Evolutionary conservation across 2,888 invertebrate genomes (phyloP).

Genomic region (Monochamus alternatus): DNA sequence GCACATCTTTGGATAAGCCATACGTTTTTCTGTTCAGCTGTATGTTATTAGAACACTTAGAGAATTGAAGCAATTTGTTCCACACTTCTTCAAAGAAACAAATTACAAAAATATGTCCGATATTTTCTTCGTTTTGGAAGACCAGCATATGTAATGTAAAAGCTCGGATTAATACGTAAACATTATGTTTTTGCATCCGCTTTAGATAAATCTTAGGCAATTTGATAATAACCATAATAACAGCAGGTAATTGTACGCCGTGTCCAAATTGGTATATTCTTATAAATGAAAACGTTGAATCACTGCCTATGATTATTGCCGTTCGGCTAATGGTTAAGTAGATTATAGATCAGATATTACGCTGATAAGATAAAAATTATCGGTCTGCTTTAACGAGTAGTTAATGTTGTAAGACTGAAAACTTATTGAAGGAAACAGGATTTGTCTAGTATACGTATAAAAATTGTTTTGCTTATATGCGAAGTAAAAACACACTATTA

Average conservation of each 20-base stretch:
- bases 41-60: no score
- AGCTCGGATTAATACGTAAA: not conserved
- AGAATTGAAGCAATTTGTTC: no score
- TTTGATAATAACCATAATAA: conserved; percentile 12
- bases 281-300: conserved; percentile 51
- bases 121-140: no score
- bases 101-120: no score
- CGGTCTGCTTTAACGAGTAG: conserved; percentile 19
- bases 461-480: no score
- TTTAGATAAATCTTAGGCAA: conserved; percentile 5
- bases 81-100: no score
- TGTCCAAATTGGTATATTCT: conserved; percentile 15
- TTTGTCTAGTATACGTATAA: not conserved
- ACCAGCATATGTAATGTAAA: not conserved
- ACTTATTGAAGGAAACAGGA: not conserved
- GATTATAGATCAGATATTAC: conserved; percentile 48
- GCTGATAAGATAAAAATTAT: conserved; percentile 44
- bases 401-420: conserved; percentile 4
- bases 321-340: conserved; percentile 46
- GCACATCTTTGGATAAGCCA: no score
- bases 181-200: conserved; percentile 1
- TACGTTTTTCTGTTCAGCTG: no score
- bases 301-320: conserved; percentile 48
- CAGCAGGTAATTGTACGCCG: conserved; percentile 12
- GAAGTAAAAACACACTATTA: no score